These are phyloP conservation scores for Conus canariensis DNA, from an alignment of 2,888 invertebrate species.

Conservation along the genomic window DNA sequence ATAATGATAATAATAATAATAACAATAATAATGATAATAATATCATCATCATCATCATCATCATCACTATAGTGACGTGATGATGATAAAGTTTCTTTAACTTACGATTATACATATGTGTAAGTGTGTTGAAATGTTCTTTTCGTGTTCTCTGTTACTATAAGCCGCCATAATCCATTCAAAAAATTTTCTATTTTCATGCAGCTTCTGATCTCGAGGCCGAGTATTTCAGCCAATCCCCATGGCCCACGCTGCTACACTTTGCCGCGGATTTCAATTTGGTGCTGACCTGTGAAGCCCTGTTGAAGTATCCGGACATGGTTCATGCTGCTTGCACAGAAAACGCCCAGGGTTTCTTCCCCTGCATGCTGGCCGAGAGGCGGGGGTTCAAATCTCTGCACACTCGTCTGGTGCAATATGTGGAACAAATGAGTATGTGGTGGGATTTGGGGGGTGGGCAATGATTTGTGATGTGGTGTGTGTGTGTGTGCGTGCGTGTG, in stretches of 20 bases:
- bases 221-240: not conserved
- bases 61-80: no score
- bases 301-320: constrained; percentile 49
- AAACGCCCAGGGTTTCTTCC: constrained; percentile 46
- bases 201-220: not conserved
- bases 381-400: constrained; percentile 42
- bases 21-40: no score
- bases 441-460: not conserved
- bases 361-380: constrained; percentile 46
- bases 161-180: no score
- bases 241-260: constrained; percentile 52
- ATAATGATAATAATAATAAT: no score
- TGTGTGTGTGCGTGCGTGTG: not conserved
- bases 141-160: no score
- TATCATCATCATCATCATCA: no score
- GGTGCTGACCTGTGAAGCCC: constrained; percentile 39
- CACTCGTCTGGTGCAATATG: constrained; percentile 45
- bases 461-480: not conserved
- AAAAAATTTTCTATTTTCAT: no score
- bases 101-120: no score
- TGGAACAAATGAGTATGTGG: constrained; percentile 39
- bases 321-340: constrained; percentile 48
- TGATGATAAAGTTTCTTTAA: no score
- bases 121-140: no score
- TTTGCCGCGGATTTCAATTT: constrained; percentile 54